Evolutionary conservation across 2,888 invertebrate species (phyloP), one percentile per base, ranked within the genome.

Genomic region (Drosophila koepferae): DNA sequence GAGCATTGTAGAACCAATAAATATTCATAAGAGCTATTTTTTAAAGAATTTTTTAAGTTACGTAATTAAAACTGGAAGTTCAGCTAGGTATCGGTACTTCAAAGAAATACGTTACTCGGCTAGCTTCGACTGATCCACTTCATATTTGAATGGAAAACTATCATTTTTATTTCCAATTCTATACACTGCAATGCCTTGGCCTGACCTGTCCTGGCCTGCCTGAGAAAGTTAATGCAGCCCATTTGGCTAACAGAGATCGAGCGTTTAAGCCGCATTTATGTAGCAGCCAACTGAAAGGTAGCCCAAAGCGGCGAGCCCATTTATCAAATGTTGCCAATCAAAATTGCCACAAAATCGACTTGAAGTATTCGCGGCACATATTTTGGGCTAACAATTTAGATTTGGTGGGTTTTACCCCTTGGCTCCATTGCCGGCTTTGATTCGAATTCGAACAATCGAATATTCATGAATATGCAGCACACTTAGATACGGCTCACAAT

Each of bases 321-420:
- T 80, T 84, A 85, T 85, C 87, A 85, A 86, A 80, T 55, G 72
- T 72, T 73, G 72, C 80, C 82, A 82, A 85, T 84, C 87, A 76
- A 85, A 76, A 84, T 84, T 72, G 82, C 77, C 61, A 44, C 63
- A 72, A 80, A 84, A 74, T 77, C 72, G 74, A 74, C 71, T 78
- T 74, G 75, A 80, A 80, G 82, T 85, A 86, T 86, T 72, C 80
- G 75, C 74, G 64, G 80, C 74, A 80, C 64, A 83, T 86, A 76
- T 86, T 82, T 84, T 77, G 75, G 67, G 72, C 56, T 58, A 54
- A 76, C 49, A 81, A 66, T 79, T 82, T 55, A 66, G 55, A 70
- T 64, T 63, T 23, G 63, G 49, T 60, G 73, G 63, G 49, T 60
- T 58, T 51, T 10, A 28, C 53, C 64, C 51, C 44, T 6, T 3